phyloP scores from a whole-genome alignment of 2,888 invertebrate genomes.

The Epinotia nisella region DNA sequence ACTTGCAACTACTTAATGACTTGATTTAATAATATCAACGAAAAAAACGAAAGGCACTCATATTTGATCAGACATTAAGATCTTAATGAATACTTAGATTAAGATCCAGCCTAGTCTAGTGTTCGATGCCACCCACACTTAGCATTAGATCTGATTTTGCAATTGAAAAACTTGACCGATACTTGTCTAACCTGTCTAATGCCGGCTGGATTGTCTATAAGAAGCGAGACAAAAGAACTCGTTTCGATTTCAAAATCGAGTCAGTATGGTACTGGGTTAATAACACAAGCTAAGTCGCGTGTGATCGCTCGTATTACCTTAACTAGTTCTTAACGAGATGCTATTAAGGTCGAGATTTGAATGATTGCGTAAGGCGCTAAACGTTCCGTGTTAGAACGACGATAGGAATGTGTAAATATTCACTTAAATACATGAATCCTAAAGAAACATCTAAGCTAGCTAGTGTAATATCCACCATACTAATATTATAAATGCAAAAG shows the following conservation, averaged over 20 bases:
- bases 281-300: conserved; percentile 46
- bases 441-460: too few relatives aligned
- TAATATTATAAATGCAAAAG: too few relatives aligned
- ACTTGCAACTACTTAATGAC: too few relatives aligned
- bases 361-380: conserved; percentile 32
- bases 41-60: not conserved
- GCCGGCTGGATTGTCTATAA: conserved; percentile 8
- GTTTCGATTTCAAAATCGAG: conserved; percentile 43
- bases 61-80: not conserved
- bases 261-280: conserved; percentile 51
- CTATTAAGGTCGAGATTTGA: conserved; percentile 34
- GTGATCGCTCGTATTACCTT: conserved; percentile 14
- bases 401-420: not conserved
- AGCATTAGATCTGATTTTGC: conserved; percentile 17
- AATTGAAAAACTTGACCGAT: conserved; percentile 10
- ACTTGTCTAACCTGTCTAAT: conserved; percentile 23
- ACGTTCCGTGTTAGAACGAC: conserved; percentile 13
- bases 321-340: conserved; percentile 33
- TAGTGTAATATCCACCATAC: too few relatives aligned
- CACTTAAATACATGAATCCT: not conserved
- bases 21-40: too few relatives aligned
- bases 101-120: not conserved
- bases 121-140: not conserved
- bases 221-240: conserved; percentile 37
- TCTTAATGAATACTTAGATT: not conserved